Evolutionary conservation across 1,140 invertebrate genomes (phyloP).

Genomic region (Campoletis sonorensis): DNA sequence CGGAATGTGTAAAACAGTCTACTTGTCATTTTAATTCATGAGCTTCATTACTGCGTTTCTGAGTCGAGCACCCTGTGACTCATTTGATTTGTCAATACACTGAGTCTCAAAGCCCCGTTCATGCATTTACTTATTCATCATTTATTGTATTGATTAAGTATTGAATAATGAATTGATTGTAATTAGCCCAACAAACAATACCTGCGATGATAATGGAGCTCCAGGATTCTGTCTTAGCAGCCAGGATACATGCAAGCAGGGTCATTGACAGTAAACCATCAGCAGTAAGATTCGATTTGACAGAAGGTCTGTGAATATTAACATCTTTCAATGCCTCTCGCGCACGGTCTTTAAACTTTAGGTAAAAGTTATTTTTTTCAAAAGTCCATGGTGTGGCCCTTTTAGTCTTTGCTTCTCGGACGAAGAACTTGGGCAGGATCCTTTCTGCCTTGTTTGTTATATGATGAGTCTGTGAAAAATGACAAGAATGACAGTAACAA

Average conservation of each 20-base stretch:
- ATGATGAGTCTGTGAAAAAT: constrained; percentile 76
- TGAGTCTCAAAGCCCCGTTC: too few species aligned
- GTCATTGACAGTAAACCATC: constrained; percentile 77
- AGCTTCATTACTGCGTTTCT: too few species aligned
- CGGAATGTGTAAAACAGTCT: too few species aligned
- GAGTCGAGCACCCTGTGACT: too few species aligned
- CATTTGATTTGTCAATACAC: too few species aligned
- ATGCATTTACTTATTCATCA: too few species aligned
- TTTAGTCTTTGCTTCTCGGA: constrained; percentile 77
- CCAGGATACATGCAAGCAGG: constrained; percentile 76
- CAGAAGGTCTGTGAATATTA: constrained; percentile 68
- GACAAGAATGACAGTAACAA: too few species aligned
- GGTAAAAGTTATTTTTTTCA: constrained; percentile 83
- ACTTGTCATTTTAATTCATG: too few species aligned
- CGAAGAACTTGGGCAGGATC: constrained; percentile 80
- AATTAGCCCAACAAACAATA: too few species aligned
- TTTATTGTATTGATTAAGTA: too few species aligned
- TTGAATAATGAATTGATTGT: too few species aligned
- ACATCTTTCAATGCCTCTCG: constrained; percentile 76
- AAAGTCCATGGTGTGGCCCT: constrained; percentile 84
- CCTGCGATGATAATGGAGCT: constrained; percentile 55
- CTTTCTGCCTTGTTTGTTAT: constrained; percentile 75
- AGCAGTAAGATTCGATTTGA: constrained; percentile 75
- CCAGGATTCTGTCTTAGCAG: constrained; percentile 70
- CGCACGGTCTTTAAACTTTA: constrained; percentile 79